These are phyloP conservation scores for Mus pahari DNA, from an alignment of 2,113 vertebrate species.

Conservation along the genomic window DNA sequence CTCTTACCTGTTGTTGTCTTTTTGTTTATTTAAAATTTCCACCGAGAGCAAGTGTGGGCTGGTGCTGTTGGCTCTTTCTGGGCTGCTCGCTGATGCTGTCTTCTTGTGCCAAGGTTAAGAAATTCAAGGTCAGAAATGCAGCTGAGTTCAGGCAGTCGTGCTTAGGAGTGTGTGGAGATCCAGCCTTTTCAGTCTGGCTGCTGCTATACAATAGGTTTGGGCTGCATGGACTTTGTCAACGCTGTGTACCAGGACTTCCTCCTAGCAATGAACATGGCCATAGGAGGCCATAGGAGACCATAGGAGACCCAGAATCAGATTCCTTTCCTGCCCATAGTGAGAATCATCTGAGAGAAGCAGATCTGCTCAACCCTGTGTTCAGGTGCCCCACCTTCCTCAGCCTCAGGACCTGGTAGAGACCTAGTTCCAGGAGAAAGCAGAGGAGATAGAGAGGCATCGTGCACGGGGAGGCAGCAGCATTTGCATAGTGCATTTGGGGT, in stretches of 20 bases:
- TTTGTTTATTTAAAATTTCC: slow-evolving; percentile 51
- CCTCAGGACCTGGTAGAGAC: neutral
- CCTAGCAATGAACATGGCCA: neutral
- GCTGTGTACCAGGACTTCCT: neutral
- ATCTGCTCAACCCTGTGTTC: neutral
- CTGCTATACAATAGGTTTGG: neutral
- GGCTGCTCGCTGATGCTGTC: neutral
- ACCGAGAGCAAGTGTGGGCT: neutral
- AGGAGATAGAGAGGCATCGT: neutral
- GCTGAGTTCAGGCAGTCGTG: neutral
- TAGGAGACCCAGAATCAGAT: neutral
- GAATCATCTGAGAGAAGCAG: neutral
- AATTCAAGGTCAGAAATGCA: neutral
- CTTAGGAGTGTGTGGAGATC: neutral
- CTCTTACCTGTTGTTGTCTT: slow-evolving; percentile 38
- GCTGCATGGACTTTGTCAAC: neutral
- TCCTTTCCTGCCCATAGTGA: neutral
- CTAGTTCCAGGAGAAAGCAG: neutral
- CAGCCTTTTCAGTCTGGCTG: neutral
- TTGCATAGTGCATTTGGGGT: neutral
- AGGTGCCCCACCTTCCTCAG: too few relatives aligned
- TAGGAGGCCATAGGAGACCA: neutral
- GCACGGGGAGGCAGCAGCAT: neutral
- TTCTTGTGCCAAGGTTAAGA: neutral
- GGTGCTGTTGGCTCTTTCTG: neutral